Evolutionary conservation across 2,888 invertebrate genomes (phyloP), one percentile per base, ranked within the genome.

Genomic region (Drosophila anomalipes): DNA sequence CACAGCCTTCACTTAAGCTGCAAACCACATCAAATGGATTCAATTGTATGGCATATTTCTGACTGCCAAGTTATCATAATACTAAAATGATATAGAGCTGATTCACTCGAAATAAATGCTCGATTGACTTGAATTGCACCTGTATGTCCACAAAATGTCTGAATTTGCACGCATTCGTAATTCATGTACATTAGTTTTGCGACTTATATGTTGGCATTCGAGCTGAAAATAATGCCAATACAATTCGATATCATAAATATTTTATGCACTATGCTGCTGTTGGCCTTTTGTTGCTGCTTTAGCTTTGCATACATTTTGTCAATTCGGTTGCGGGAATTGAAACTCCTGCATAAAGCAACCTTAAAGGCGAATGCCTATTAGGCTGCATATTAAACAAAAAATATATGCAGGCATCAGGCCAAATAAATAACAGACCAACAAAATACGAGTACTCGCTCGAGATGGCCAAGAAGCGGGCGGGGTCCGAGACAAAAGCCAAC

Each of bases 231-330:
- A 85, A 85, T 85, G 81, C 78, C 83, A 88, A 87, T 88, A 69
- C 89, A 70, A 80, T 82, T 70, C 79, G 79, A 87, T 82, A 82
- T 89, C 90, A 86, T 86, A 88, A 88, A 90, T 86, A 90, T 86
- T 90, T 90, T 88, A 90, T 86, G 86, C 90, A 90, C 89, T 77
- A 54, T 70, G 58, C 71, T 59, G 47, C 41, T 70, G 51, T 52
- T 70, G 56, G 56, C 70, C 59, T 62, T 60, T 49, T 70, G 74
- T 73, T 70, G 71, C 66, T 89, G 73, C 61, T 61, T 68, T 74
- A 64, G 59, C 62, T 89, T 88, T 90, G 86, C 90, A 86, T 90
- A 90, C 86, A 86, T 86, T 90, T 90, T 83, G 89, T 83, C 89
- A 86, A 72, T 77, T 76, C 59, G 61, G 64, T 59, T 16, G 49